phyloP scores from a whole-genome alignment of 2,888 invertebrate species.

The Patella caerulea region DNA sequence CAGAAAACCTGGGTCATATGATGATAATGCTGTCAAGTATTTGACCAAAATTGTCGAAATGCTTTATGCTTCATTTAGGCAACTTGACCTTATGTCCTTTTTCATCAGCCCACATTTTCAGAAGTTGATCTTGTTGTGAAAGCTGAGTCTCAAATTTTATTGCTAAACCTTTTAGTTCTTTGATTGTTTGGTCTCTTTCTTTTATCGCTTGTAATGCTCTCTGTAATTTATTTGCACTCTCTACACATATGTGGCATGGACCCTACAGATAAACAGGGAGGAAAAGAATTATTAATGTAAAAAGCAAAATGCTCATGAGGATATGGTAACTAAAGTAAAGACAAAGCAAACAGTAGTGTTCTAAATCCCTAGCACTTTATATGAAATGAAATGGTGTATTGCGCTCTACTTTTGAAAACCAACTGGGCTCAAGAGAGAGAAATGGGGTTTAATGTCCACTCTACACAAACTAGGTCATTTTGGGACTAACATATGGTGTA shows the following conservation, averaged over 20 bases:
- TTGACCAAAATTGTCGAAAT: too few relatives aligned
- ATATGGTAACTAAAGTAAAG: too few relatives aligned
- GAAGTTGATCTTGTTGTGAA: slow-evolving; percentile 57
- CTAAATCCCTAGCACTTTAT: too few relatives aligned
- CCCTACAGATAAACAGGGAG: slow-evolving; percentile 42
- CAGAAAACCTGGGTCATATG: not conserved
- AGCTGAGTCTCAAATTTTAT: slow-evolving; percentile 60
- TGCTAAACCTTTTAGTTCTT: slow-evolving; percentile 54
- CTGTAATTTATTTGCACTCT: slow-evolving; percentile 47
- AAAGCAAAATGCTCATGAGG: too few relatives aligned
- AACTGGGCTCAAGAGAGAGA: too few relatives aligned
- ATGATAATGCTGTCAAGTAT: too few relatives aligned
- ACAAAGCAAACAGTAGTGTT: too few relatives aligned
- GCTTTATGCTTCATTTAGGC: slow-evolving; percentile 15
- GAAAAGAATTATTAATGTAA: not conserved
- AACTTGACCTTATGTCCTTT: slow-evolving; percentile 49
- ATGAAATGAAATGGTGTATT: too few relatives aligned
- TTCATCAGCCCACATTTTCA: slow-evolving; percentile 55
- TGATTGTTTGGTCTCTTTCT: slow-evolving; percentile 55
- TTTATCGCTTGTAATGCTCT: slow-evolving; percentile 49
- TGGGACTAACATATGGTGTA: too few relatives aligned
- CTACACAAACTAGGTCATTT: too few relatives aligned
- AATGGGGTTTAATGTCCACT: too few relatives aligned
- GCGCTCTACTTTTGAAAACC: too few relatives aligned
- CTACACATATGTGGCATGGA: slow-evolving; percentile 57